Base-by-base conservation (phyloP, 2,888 invertebrate genomes). In the Seira sanloemensis region DNA sequence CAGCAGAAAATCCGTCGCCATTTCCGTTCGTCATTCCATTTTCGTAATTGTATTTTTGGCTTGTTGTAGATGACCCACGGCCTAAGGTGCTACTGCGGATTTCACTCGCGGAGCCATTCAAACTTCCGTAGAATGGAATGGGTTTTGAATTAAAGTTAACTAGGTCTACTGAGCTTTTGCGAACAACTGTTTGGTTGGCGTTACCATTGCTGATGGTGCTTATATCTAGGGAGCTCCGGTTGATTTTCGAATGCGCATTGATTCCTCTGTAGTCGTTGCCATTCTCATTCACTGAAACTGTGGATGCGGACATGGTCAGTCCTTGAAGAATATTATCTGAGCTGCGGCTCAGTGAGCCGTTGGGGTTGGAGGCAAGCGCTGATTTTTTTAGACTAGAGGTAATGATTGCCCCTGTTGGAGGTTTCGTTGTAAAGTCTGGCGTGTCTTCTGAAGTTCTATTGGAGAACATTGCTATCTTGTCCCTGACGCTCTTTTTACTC, bases 391-490 rank as follows among this genome's bases (percentile, higher is more conserved):
- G 86, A 88, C 87, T 88, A 88, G 86, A 86, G 74, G 87, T 86
- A 78, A 84, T 78, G 19, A 81, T 73, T 72, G 73, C 73, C 78
- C 79, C 78, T 37, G 80, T 54, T 21, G 74, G 74, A 27, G 74
- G 74, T 26, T 74, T 72, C 1, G 21, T 21, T 50, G 78, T 21
- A 58, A 27, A 76, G 62, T 86, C 87, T 58, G 86, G 62, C 21
- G 71, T 75, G 50, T 88, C 86, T 66, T 86, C 88, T 23, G 76
- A 71, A 26, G 68, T 86, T 46, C 92, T 92, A 88, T 92, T 93
- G 66, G 96, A 96, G 91, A 96, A 96, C 95, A 96, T 95, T 81
- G 96, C 96, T 90, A 96, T 96, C 92, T 96, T 96, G 90, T 96
- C 96, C 90, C 95, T 94, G 78, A 96, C 96, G 90, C 96, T 96